A percentile compares a stretch with the other conserved stretches of the same genome.
phyloP scores from a whole-genome alignment of 2,113 vertebrate species.

The Tinamus guttatus region DNA sequence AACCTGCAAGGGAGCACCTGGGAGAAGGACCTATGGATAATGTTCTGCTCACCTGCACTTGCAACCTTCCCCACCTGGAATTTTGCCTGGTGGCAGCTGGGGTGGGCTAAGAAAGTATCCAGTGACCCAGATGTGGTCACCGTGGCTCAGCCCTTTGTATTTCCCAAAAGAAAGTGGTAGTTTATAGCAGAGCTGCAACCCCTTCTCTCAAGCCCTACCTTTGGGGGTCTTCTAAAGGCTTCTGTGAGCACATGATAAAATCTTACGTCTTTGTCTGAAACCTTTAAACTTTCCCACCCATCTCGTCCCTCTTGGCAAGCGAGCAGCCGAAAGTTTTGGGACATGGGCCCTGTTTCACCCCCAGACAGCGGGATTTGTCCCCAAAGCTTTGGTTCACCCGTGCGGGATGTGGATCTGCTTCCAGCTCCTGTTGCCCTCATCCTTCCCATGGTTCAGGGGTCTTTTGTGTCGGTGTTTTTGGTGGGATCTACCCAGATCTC shows the following conservation, averaged over 20 bases:
- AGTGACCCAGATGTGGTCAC: background rate
- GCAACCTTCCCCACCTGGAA: background rate
- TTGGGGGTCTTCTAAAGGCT: background rate
- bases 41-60: background rate
- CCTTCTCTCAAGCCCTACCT: background rate
- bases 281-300: background rate
- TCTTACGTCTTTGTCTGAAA: background rate
- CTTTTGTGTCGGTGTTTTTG: too few species aligned
- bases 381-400: accelerated
- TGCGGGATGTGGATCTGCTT: background rate
- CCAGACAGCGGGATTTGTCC: accelerated
- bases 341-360: background rate
- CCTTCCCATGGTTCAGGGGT: too few species aligned
- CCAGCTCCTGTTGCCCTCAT: background rate
- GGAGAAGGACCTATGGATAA: background rate
- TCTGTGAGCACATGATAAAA: background rate
- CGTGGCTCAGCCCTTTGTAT: background rate
- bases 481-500: too few species aligned
- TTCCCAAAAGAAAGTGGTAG: background rate
- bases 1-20: accelerated
- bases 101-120: background rate
- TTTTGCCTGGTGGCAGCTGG: background rate
- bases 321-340: background rate
- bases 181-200: background rate
- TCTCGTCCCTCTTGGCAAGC: background rate